These are phyloP conservation scores for Andrena flavipes DNA, from an alignment of 2,888 invertebrate species.

Conservation along the genomic window DNA sequence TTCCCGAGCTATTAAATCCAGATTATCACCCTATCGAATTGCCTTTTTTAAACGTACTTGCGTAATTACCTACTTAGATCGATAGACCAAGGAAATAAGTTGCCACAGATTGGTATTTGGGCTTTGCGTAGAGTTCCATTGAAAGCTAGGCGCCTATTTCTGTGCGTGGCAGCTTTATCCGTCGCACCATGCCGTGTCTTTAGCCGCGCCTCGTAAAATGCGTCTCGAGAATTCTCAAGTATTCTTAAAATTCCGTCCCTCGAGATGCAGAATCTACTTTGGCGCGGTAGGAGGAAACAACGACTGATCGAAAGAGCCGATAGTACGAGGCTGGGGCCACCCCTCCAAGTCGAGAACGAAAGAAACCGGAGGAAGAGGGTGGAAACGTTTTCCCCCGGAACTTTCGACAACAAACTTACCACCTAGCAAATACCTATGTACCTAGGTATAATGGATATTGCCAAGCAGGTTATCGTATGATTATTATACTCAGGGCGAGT, in stretches of 20 bases:
- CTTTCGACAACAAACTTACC: conserved; percentile 44
- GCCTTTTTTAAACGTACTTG: neutral
- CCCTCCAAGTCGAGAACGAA: neutral
- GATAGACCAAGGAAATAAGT: too few species aligned
- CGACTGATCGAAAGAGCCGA: conserved; percentile 33
- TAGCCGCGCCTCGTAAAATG: conserved; percentile 28
- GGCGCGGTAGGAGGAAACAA: conserved; percentile 23
- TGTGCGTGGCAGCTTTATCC: conserved; percentile 27
- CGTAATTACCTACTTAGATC: too few species aligned
- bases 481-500: too few species aligned
- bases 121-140: conserved; percentile 14
- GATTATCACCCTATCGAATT: conserved; percentile 17
- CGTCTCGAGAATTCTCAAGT: conserved; percentile 47
- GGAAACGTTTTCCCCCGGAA: conserved; percentile 55
- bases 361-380: conserved; percentile 21
- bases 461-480: conserved; percentile 31
- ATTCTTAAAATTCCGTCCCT: conserved; percentile 42
- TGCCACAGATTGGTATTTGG: conserved; percentile 10
- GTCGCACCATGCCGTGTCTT: neutral
- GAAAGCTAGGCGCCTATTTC: neutral
- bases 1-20: conserved; percentile 15
- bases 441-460: conserved; percentile 54
- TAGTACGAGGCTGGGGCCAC: conserved; percentile 11
- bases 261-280: conserved; percentile 23
- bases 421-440: conserved; percentile 52